These are phyloP conservation scores for Augochlorella aurata DNA, from an alignment of 2,888 invertebrate genomes.

Conservation along the genomic window DNA sequence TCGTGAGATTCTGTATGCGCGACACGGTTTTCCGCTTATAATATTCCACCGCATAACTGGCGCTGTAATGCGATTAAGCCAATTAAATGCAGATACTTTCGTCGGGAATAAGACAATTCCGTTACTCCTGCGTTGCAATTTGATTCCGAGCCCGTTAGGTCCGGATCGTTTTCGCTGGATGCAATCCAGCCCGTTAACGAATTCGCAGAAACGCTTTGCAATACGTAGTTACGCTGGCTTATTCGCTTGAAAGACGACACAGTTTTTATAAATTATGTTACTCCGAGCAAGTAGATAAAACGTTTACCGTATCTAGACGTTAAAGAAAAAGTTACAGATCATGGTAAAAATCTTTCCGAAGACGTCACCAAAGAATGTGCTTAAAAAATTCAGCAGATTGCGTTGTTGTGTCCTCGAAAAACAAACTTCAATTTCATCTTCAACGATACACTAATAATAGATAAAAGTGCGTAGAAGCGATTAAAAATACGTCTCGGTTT, in stretches of 20 bases:
- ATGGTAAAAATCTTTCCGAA: too few relatives aligned
- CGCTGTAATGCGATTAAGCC: constrained; percentile 9
- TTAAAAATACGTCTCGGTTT: too few relatives aligned
- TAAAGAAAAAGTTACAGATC: too few relatives aligned
- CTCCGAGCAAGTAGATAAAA: too few relatives aligned
- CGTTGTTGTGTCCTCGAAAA: too few relatives aligned
- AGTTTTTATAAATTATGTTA: not conserved
- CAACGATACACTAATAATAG: too few relatives aligned
- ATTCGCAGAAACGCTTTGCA: constrained; percentile 38
- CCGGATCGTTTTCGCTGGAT: constrained; percentile 44
- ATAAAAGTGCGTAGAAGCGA: too few relatives aligned
- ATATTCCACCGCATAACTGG: not conserved
- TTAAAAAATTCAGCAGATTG: too few relatives aligned
- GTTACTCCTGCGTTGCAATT: constrained; percentile 22
- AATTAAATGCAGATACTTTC: constrained; percentile 1
- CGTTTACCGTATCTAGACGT: too few relatives aligned
- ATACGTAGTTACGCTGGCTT: constrained; percentile 16
- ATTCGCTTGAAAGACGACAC: not conserved
- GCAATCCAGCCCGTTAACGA: constrained; percentile 18
- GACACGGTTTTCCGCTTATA: not conserved
- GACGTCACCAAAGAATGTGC: too few relatives aligned
- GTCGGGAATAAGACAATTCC: not conserved
- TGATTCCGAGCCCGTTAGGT: constrained; percentile 25
- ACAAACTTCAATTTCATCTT: too few relatives aligned
- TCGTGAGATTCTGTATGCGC: not conserved